Base-by-base conservation (phyloP, 2,113 vertebrate genomes). In the Plectropomus leopardus region DNA sequence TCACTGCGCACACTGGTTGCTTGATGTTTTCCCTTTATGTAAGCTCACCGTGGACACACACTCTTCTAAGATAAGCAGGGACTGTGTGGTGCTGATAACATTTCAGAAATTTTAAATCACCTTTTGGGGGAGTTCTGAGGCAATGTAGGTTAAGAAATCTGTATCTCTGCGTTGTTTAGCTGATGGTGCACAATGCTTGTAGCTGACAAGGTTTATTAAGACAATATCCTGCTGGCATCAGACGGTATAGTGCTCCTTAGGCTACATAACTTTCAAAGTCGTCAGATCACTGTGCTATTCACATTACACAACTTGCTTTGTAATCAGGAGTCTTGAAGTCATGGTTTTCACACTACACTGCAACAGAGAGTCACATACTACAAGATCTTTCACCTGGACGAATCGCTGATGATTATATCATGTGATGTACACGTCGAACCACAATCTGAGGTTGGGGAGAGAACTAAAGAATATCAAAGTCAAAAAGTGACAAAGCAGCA, bases 41-140 rank as follows among this genome's bases (percentile, higher is more conserved):
- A 69, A 50, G 72, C 68, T 69, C 2, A 9, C 28, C 5, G 2
- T 5, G 44, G 63, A 69, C 44, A n/a, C 36, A 13, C 73, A 34
- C 17, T 47, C 64, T 40, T 26, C 44, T 14, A 16, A 65, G 65
- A 76, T 79, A 68, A 84, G 68, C 48, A 44, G 57, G 17, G 3
- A 32, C 67, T 85, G 80, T 69, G 64, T 21, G 8, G 7, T 7
- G 21, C 51, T 63, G 79, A 83, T 80, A 78, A 70, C 66, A 83
- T 75, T 79, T 58, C 19, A 42, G 24, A 63, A 78, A 71, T 63
- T 51, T 3, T 19, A 72, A 40, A 84, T 84, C 58, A 79, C 68
- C 63, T 84, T 64, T 63, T 3, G 11, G 65, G 45, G 67, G 32
- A 59, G 60, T 77, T 88, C 26, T 53, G 36, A 71, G 32, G 59